Evolutionary conservation across 2,113 vertebrate genomes (phyloP), one percentile per base, ranked within the genome.

Genomic region (Tiliqua scincoides): DNA sequence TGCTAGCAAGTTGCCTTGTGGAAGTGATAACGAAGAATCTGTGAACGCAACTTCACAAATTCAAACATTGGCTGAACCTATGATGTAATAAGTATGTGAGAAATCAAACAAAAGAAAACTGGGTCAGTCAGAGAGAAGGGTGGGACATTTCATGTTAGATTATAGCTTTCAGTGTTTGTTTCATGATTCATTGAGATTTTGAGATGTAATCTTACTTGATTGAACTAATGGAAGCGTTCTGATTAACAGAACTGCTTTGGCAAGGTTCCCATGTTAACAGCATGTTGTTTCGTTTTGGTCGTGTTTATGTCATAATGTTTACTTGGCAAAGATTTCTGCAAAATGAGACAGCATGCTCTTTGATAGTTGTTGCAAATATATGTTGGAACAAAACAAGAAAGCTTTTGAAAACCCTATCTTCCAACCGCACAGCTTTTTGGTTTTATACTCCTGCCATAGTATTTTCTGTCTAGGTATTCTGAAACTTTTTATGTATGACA

Each of bases 241-340:
- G 79, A 63, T 87, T 48, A 83, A 61, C 82, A 4, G 63, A 85
- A 35, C 4, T 83, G 82, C 52, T 91, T 92, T 90, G 92, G 85
- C 85, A 68, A 73, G 77, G 59, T 32, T 81, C 57, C 37, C 67
- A 84, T 86, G 91, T 92, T 93, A 91, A 88, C 88, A 91, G 59
- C 74, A 86, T 86, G 83, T 59, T 90, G 77, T 1, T 0, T 87
- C 80, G 74, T 93, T 93, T 91, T 89, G 92, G 17, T 90, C 90
- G 84, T 88, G 65, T 75, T 79, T 91, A 63, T 90, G 25, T 85
- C 91, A 89, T 54, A 92, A 17, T 91, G 92, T 91, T 91, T 92
- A 80, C 89, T 91, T 93, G 89, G 91, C 7, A 0, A 73, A 88
- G 68, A 59, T 86, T 88, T 91, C 89, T 89, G 32, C 57, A 84